Percentiles rank a stretch among this genome's conserved stretches.
These are phyloP conservation scores for Anticlea derivata DNA, from an alignment of 2,888 invertebrate genomes.

Conservation along the genomic window DNA sequence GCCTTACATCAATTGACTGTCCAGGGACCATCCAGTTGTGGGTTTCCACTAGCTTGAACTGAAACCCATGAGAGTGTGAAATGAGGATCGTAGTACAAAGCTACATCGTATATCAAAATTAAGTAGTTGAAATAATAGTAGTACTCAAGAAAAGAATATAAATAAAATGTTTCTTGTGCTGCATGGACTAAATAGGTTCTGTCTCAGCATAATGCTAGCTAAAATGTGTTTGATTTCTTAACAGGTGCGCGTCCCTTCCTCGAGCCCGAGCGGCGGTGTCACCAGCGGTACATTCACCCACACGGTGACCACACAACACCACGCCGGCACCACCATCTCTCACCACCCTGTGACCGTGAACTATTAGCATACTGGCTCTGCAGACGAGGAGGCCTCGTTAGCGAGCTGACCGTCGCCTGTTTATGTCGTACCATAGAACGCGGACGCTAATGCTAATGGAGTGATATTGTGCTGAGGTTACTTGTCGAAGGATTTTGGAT, in stretches of 20 bases:
- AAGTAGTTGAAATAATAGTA: too few species aligned
- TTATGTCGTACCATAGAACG: background rate
- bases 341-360: conserved; percentile 79
- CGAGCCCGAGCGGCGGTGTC: conserved; percentile 43
- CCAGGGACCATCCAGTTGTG: too few species aligned
- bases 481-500: background rate
- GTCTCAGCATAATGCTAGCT: too few species aligned
- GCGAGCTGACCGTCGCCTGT: conserved; percentile 20
- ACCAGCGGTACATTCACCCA: conserved; percentile 57
- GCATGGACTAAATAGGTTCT: too few species aligned
- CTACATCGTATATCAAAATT: too few species aligned
- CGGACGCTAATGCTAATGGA: conserved; percentile 10
- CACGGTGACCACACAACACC: conserved; percentile 54
- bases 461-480: background rate
- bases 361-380: conserved; percentile 59
- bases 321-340: conserved; percentile 56
- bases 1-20: too few species aligned
- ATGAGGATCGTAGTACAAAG: too few species aligned
- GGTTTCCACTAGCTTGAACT: too few species aligned
- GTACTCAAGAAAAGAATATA: too few species aligned
- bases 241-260: conserved; percentile 58
- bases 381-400: conserved; percentile 7
- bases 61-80: too few species aligned
- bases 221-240: conserved; percentile 22
- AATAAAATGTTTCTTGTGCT: too few species aligned